phyloP scores from a whole-genome alignment of 2,888 invertebrate species.

The Hypomecis atomaria region DNA sequence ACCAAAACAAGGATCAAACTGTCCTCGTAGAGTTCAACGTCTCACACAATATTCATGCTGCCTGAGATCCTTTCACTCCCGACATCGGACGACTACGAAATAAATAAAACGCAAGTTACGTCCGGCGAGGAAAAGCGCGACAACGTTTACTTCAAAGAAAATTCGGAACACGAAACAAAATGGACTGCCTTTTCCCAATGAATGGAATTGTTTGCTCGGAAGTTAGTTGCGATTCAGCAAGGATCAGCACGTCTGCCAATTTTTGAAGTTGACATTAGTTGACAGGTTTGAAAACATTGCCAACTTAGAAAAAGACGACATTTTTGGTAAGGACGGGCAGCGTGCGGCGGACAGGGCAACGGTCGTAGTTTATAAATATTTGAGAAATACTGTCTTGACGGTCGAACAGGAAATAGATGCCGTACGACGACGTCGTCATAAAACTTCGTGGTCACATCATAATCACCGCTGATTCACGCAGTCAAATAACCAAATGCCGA shows the following conservation, averaged over 20 bases:
- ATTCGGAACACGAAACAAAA: slow-evolving; percentile 59
- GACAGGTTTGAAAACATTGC: slow-evolving; percentile 23
- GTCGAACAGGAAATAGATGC: no score
- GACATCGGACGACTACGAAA: slow-evolving; percentile 59
- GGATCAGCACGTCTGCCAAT: not conserved
- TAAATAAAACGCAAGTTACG: slow-evolving; percentile 61
- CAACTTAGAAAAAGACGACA: slow-evolving; percentile 35
- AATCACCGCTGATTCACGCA: no score
- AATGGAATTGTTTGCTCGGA: slow-evolving; percentile 49
- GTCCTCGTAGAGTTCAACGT: slow-evolving; percentile 54
- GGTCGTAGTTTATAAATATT: no score
- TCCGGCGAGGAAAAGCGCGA: slow-evolving; percentile 52
- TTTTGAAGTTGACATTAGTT: slow-evolving; percentile 35
- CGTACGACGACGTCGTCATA: no score
- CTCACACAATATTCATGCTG: slow-evolving; percentile 73
- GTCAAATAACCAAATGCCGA: no score
- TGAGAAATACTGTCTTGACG: no score
- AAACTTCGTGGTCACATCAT: no score
- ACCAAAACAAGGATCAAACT: slow-evolving; percentile 58
- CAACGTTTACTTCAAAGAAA: slow-evolving; percentile 61
- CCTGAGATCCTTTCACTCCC: slow-evolving; percentile 65
- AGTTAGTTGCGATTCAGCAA: slow-evolving; percentile 33
- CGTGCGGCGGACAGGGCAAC: no score
- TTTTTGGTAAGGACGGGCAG: no score
- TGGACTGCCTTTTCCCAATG: slow-evolving; percentile 43